These are phyloP conservation scores for Luehdorfia chinensis DNA, from an alignment of 1,140 invertebrate genomes.

Conservation along the genomic window DNA sequence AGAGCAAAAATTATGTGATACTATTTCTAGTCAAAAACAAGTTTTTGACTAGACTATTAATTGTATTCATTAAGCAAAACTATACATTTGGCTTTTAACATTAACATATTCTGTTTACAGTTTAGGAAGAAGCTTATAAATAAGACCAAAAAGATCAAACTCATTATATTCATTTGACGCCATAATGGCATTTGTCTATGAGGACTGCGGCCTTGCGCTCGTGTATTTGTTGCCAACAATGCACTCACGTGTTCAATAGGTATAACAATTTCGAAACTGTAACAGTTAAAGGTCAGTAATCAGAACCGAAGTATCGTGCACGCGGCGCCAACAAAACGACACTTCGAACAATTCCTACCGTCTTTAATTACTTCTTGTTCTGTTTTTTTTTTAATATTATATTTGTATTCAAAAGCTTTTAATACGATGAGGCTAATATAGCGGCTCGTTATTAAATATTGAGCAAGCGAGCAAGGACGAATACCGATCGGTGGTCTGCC, in stretches of 20 bases:
- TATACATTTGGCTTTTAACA: too few species aligned
- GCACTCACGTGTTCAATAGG: conserved; percentile 44
- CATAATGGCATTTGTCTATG: conserved; percentile 57
- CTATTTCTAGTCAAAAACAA: too few species aligned
- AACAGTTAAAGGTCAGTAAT: conserved; percentile 53
- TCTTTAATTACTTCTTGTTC: conserved; percentile 50
- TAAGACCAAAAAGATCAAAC: conserved; percentile 22
- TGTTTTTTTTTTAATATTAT: conserved; percentile 35
- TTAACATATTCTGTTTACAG: too few species aligned
- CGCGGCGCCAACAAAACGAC: conserved; percentile 22
- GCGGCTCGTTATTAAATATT: conserved; percentile 50
- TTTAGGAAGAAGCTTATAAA: too few species aligned
- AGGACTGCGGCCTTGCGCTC: conserved; percentile 57
- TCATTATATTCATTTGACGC: conserved; percentile 34
- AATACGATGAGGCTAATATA: conserved; percentile 60
- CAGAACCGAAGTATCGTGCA: conserved; percentile 27
- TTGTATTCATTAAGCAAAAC: too few species aligned
- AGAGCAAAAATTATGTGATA: too few species aligned
- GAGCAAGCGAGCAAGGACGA: conserved; percentile 64
- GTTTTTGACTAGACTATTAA: too few species aligned
- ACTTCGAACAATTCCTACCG: conserved; percentile 41
- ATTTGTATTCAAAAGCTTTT: conserved; percentile 46
- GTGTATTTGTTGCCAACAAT: conserved; percentile 54
- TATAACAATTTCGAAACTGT: conserved; percentile 52
- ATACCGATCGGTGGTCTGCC: conserved; percentile 32